phyloP scores from a whole-genome alignment of 2,797 vertebrate species.

The Sorex maritimensis region DNA sequence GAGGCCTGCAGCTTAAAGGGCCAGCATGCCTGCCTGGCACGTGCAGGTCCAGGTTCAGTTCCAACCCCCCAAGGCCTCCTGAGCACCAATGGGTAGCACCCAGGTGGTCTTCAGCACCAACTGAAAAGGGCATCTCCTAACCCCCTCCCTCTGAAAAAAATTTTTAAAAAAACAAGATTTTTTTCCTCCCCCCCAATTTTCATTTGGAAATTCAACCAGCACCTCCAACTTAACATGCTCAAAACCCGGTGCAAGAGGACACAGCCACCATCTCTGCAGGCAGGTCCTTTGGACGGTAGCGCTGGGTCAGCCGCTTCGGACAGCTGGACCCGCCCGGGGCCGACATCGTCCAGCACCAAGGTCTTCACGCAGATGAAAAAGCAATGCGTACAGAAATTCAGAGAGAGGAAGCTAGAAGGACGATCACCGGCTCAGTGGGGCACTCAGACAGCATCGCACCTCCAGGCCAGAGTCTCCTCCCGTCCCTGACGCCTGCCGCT shows the following conservation, averaged over 20 bases:
- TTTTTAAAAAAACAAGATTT: too few species aligned
- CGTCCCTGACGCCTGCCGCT: not conserved
- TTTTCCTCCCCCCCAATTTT: not conserved
- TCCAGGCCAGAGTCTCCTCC: not conserved
- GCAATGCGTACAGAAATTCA: not conserved
- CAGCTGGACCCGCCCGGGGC: not conserved
- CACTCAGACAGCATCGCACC: not conserved
- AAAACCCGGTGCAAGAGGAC: not conserved
- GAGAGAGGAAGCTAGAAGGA: not conserved
- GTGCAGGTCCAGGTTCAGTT: too few species aligned
- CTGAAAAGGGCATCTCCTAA: not conserved
- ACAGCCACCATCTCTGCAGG: not conserved
- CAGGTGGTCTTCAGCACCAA: too few species aligned
- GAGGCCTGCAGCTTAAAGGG: too few species aligned
- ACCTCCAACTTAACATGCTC: not conserved
- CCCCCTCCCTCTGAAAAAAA: too few species aligned
- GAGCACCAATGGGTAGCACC: too few species aligned
- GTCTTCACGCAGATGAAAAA: not conserved
- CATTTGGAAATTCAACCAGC: slow-evolving; percentile 28
- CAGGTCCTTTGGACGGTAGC: not conserved
- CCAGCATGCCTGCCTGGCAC: too few species aligned
- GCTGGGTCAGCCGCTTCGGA: not conserved
- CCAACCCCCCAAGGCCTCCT: too few species aligned
- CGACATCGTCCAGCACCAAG: not conserved
- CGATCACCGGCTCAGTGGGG: not conserved